These are phyloP conservation scores for Capra hircus DNA, from an alignment of 2,113 vertebrate species.

Conservation along the genomic window DNA sequence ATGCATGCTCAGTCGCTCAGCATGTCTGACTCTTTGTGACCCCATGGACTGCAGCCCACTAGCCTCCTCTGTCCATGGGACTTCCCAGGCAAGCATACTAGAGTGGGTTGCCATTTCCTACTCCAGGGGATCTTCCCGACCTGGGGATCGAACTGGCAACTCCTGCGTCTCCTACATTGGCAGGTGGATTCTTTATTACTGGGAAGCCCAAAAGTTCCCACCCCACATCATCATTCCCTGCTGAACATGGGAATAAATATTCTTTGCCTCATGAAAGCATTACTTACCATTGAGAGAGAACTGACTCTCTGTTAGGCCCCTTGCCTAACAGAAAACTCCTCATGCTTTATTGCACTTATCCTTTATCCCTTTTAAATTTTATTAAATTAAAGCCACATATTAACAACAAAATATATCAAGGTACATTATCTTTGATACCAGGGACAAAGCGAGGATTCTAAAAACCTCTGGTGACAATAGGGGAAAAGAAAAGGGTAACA, in stretches of 20 bases:
- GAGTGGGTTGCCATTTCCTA: neutral
- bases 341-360: neutral
- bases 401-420: neutral
- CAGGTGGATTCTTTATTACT: neutral
- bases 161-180: neutral
- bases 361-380: neutral
- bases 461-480: neutral
- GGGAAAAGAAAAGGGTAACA: neutral
- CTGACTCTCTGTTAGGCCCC: neutral
- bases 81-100: neutral
- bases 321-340: neutral
- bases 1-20: accelerated
- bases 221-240: neutral
- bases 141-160: accelerated
- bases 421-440: neutral
- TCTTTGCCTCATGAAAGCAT: neutral
- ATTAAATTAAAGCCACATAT: neutral
- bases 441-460: neutral
- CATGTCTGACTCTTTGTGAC: neutral
- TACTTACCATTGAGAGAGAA: neutral
- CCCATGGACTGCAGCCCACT: neutral
- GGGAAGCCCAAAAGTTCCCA: neutral
- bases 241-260: neutral
- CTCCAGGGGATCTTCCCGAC: neutral
- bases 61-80: neutral